These are phyloP conservation scores for Gambelia wislizenii DNA, from an alignment of 2,797 vertebrate genomes.

Conservation along the genomic window DNA sequence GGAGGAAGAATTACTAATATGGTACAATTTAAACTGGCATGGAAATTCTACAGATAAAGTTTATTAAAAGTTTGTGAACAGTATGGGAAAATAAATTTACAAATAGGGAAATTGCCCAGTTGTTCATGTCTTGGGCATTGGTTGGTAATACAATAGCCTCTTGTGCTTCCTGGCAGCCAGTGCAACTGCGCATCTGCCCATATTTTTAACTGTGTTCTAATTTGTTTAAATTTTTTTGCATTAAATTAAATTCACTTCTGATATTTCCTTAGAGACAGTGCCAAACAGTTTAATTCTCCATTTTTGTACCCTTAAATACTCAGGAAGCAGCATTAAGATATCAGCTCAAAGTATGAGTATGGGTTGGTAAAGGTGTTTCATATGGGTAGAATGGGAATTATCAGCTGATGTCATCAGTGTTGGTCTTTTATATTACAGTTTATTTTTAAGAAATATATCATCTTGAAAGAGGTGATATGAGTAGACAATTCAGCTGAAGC, in stretches of 20 bases:
- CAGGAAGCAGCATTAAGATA: background rate
- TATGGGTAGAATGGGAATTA: background rate
- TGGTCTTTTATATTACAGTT: background rate
- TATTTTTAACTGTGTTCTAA: conserved; percentile 20
- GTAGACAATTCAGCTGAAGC: background rate
- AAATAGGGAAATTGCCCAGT: background rate
- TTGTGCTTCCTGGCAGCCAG: background rate
- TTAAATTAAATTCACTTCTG: conserved; percentile 19
- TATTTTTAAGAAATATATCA: background rate
- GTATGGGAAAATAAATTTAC: background rate
- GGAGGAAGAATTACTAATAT: background rate
- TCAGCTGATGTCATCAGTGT: background rate
- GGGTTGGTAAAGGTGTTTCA: background rate
- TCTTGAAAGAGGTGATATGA: background rate
- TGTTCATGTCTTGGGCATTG: conserved; percentile 14
- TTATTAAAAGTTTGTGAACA: conserved; percentile 1
- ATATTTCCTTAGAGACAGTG: conserved; percentile 20
- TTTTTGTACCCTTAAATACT: background rate
- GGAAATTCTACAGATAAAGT: conserved; percentile 1
- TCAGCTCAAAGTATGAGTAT: background rate
- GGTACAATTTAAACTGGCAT: conserved; percentile 1
- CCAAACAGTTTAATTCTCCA: conserved; percentile 22
- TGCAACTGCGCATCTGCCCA: conserved; percentile 5
- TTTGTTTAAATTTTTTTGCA: conserved; percentile 1
- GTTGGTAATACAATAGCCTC: background rate